phyloP scores from a whole-genome alignment of 1,140 invertebrate genomes.

The Uloborus diversus region DNA sequence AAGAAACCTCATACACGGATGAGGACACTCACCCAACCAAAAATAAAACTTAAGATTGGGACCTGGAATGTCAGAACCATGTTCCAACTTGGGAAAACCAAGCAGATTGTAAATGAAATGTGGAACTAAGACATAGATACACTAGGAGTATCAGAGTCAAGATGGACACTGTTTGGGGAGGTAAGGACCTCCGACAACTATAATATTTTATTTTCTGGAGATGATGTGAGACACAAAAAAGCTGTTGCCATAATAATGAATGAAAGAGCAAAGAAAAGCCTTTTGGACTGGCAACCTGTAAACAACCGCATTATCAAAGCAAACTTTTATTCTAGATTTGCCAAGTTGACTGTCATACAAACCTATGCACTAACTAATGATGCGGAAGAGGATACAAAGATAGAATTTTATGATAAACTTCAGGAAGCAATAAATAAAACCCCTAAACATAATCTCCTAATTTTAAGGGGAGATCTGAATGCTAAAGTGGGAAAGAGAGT shows the following conservation, averaged over 20 bases:
- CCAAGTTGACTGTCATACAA: constrained; percentile 5
- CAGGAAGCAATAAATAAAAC: neutral
- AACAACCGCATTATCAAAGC: constrained; percentile 4
- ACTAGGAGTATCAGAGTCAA: neutral
- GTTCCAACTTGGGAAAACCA: neutral
- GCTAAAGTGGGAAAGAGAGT: neutral
- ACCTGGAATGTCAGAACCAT: neutral
- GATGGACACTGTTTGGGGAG: neutral
- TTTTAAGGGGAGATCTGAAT: constrained; percentile 12
- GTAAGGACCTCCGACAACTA: neutral
- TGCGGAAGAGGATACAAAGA: neutral
- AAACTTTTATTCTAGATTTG: neutral
- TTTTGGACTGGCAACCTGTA: too few relatives aligned
- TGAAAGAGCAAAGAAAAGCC: neutral
- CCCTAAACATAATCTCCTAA: constrained; percentile 6
- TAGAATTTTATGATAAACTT: neutral
- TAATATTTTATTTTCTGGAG: neutral
- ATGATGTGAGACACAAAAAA: neutral
- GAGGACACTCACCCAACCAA: neutral
- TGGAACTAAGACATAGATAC: neutral
- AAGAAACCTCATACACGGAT: neutral
- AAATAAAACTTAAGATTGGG: neutral
- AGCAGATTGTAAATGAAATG: neutral
- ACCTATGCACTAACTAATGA: constrained; percentile 16
- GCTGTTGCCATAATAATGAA: neutral